Percentiles rank a stretch among this genome's conserved stretches.
phyloP scores from a whole-genome alignment of 2,113 vertebrate species.

The Corythaixoides concolor region DNA sequence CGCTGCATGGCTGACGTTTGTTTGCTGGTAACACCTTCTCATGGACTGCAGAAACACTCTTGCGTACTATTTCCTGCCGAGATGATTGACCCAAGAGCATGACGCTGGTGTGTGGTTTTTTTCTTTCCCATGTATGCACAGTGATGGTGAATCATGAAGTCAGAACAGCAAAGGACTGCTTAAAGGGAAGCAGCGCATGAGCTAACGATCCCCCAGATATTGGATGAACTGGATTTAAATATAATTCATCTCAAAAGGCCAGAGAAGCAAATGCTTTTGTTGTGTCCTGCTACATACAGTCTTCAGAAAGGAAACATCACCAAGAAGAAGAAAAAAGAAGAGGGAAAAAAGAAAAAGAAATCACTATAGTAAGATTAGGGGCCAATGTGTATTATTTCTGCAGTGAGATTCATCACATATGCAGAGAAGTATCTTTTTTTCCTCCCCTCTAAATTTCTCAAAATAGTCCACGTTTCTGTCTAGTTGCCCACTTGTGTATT shows the following conservation, averaged over 20 bases:
- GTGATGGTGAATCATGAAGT: constrained; percentile 73
- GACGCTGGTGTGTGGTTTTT: not conserved
- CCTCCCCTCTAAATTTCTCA: accelerated
- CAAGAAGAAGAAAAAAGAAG: not conserved
- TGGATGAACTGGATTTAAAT: constrained; percentile 22
- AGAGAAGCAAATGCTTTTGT: constrained; percentile 27
- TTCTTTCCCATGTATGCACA: constrained; percentile 24
- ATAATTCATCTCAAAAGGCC: constrained; percentile 29
- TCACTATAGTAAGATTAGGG: not conserved
- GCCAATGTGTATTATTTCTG: not conserved
- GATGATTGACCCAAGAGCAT: not conserved
- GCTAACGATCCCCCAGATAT: not conserved
- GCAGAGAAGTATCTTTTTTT: not conserved
- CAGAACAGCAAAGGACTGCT: constrained; percentile 1
- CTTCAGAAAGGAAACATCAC: not conserved
- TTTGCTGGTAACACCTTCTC: not conserved
- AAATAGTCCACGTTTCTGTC: not conserved
- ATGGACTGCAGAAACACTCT: not conserved
- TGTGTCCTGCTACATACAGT: not conserved
- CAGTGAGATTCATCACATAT: not conserved
- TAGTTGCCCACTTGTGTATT: not conserved
- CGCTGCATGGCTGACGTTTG: not conserved
- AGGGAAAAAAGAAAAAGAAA: not conserved
- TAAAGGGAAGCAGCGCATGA: constrained; percentile 9
- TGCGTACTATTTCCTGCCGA: not conserved